Percentiles rank a stretch among this genome's conserved stretches.
phyloP scores from a whole-genome alignment of 2,888 invertebrate species.

The Harpalus rubripes region DNA sequence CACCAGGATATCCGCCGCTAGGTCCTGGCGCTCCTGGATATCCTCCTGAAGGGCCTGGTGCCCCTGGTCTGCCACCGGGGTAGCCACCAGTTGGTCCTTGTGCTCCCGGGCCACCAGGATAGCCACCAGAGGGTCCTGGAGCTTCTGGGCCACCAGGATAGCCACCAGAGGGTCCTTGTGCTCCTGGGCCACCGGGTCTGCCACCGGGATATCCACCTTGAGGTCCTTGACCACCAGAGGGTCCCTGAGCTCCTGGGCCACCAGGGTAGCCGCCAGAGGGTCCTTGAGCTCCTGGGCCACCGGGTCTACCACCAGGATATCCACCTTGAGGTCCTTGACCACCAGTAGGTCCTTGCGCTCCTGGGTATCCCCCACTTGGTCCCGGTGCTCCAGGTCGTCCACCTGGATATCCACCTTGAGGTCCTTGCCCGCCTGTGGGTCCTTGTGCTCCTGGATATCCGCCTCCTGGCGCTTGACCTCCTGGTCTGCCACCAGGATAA shows the following conservation, averaged over 20 bases:
- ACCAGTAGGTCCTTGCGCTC: conserved; percentile 66
- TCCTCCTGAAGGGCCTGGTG: conserved; percentile 67
- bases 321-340: conserved; percentile 68
- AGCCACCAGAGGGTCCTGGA: conserved; percentile 46
- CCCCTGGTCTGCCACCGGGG: conserved; percentile 67
- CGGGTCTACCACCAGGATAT: conserved; percentile 68
- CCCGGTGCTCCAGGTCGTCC: conserved; percentile 31
- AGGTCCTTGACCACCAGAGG: conserved; percentile 64
- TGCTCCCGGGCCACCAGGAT: conserved; percentile 64
- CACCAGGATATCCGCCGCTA: conserved; percentile 46
- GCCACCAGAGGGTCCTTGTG: too few relatives aligned
- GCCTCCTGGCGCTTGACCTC: conserved; percentile 67
- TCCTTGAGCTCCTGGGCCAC: conserved; percentile 63
- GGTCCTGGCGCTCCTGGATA: conserved; percentile 67
- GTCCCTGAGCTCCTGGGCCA: conserved; percentile 63
- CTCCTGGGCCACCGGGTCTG: conserved; percentile 67
- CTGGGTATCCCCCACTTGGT: conserved; percentile 68
- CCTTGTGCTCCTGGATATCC: conserved; percentile 67
- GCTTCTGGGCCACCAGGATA: too few relatives aligned
- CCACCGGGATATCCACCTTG: conserved; percentile 68
- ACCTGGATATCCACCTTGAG: conserved; percentile 54
- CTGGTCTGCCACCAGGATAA: conserved; percentile 66
- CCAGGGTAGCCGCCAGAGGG: conserved; percentile 56
- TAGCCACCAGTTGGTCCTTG: conserved; percentile 64
- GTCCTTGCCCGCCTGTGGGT: conserved; percentile 58